Evolutionary conservation across 2,113 vertebrate genomes (phyloP).

Genomic region (Poecilia latipinna): DNA sequence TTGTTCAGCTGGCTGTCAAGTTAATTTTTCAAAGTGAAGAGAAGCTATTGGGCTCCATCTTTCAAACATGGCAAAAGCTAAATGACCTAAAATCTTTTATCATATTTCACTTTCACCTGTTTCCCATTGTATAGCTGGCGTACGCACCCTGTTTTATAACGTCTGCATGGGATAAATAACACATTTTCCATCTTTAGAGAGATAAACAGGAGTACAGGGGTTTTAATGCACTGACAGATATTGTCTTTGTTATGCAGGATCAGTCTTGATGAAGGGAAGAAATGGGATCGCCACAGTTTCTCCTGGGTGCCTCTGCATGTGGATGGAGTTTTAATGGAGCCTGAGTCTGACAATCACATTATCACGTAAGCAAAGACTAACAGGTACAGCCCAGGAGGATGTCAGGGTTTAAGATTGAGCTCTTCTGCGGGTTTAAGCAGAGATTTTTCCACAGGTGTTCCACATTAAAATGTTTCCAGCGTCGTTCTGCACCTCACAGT

Average conservation of each 20-base stretch:
- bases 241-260: slow-evolving; percentile 79
- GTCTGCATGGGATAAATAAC: not conserved
- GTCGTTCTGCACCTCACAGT: not conserved
- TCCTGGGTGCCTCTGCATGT: slow-evolving; percentile 92
- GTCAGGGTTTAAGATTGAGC: slow-evolving; percentile 16
- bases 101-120: slow-evolving; percentile 35
- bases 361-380: slow-evolving; percentile 89
- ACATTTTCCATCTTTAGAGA: slow-evolving; percentile 15
- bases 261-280: slow-evolving; percentile 93
- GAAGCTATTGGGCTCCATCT: slow-evolving; percentile 54
- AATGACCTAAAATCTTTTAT: slow-evolving; percentile 48
- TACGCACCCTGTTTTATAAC: slow-evolving; percentile 20
- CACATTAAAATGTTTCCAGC: not conserved
- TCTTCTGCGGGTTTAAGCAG: slow-evolving; percentile 33
- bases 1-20: slow-evolving; percentile 46
- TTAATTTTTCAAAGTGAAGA: slow-evolving; percentile 53
- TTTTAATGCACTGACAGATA: slow-evolving; percentile 37
- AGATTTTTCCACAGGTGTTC: slow-evolving; percentile 9
- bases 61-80: slow-evolving; percentile 43
- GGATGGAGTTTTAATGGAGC: slow-evolving; percentile 93
- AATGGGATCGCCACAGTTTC: slow-evolving; percentile 93
- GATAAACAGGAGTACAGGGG: slow-evolving; percentile 18
- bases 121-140: slow-evolving; percentile 22
- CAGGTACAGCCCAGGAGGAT: slow-evolving; percentile 13
- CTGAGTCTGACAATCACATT: slow-evolving; percentile 92